These are phyloP conservation scores for Tonatia bakeri DNA, from an alignment of 2,113 vertebrate genomes.

Conservation along the genomic window DNA sequence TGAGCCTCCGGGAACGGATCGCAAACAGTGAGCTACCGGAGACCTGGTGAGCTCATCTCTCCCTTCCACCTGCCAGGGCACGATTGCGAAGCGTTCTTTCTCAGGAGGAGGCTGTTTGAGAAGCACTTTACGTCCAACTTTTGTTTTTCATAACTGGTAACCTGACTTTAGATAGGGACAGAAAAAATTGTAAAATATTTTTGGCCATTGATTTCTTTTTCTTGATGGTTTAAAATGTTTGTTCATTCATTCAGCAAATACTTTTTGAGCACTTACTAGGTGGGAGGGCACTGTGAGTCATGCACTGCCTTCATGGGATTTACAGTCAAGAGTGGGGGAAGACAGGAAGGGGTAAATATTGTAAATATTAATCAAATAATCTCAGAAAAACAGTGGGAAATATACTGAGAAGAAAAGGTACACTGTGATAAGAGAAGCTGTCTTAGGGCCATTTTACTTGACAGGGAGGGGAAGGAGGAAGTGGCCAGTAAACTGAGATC, in stretches of 20 bases:
- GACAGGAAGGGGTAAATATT: background rate
- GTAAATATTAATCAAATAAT: background rate
- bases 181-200: background rate
- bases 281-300: background rate
- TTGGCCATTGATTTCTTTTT: background rate
- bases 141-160: background rate
- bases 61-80: background rate
- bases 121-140: background rate
- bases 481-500: background rate
- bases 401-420: background rate
- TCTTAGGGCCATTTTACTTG: background rate
- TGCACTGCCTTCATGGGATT: background rate
- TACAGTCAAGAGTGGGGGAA: background rate
- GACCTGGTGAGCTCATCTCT: constrained; percentile 27
- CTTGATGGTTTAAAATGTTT: background rate
- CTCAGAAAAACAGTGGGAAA: background rate
- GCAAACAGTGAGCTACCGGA: background rate
- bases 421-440: background rate
- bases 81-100: background rate
- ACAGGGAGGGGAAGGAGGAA: background rate
- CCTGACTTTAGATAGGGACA: background rate
- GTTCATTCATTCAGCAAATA: background rate
- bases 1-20: background rate
- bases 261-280: background rate
- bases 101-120: background rate